Conservation (phyloP, 2,113 vertebrate genomes). For the Hylia prasina region DNA sequence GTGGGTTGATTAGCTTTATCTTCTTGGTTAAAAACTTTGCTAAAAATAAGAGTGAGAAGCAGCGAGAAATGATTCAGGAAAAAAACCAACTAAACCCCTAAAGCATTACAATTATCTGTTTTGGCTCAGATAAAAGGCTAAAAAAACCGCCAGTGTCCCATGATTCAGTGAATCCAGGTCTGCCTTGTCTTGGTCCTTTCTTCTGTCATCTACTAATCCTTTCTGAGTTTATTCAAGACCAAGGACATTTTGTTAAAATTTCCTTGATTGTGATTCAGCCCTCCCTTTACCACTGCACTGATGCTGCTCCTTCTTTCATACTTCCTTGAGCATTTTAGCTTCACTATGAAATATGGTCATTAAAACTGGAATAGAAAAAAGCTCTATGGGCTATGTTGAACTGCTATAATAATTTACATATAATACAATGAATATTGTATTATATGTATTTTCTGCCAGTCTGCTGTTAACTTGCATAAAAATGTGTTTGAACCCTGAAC, state of each 20-base stretch:
- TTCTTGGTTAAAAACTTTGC: neutral
- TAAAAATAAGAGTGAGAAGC: conserved; percentile 14
- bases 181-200: neutral
- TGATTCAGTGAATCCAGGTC: neutral
- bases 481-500: neutral
- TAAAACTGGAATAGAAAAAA: neutral
- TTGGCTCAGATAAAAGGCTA: neutral
- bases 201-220: neutral
- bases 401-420: neutral
- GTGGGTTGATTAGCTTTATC: conserved; percentile 16
- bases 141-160: neutral
- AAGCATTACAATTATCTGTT: neutral
- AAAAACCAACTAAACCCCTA: neutral
- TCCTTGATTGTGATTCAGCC: neutral
- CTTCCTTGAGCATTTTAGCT: neutral
- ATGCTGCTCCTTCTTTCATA: neutral
- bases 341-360: neutral
- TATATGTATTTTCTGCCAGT: neutral
- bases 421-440: neutral
- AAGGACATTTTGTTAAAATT: neutral
- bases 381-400: neutral
- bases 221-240: neutral
- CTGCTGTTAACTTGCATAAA: neutral
- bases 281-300: neutral
- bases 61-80: neutral